Percentiles rank a stretch among this genome's conserved stretches.
phyloP scores from a whole-genome alignment of 2,113 vertebrate species.

The Corythornis cristatus region DNA sequence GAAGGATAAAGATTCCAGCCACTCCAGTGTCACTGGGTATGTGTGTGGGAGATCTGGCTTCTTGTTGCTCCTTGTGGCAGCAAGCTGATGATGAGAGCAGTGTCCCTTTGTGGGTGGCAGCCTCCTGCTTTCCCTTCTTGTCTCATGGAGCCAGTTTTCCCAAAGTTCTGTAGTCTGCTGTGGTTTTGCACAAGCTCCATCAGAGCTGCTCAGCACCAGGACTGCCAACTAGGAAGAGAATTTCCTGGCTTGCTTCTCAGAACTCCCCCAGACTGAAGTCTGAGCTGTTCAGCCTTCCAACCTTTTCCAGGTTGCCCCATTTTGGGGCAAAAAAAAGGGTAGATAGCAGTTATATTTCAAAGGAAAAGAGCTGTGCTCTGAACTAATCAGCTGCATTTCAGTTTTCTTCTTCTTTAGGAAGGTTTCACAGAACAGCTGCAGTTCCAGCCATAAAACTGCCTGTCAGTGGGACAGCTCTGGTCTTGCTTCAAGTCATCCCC shows the following conservation, averaged over 20 bases:
- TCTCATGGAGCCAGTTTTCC: background rate
- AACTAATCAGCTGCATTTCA: background rate
- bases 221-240: background rate
- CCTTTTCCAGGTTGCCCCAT: background rate
- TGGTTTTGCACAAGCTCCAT: accelerated
- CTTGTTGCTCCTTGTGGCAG: background rate
- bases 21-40: background rate
- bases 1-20: background rate
- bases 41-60: background rate
- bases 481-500: background rate
- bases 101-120: background rate
- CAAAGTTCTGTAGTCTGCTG: background rate
- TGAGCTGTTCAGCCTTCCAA: background rate
- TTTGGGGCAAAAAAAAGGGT: background rate
- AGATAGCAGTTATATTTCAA: background rate
- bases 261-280: background rate
- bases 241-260: background rate
- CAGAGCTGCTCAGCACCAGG: background rate
- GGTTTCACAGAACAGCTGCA: background rate
- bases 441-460: background rate
- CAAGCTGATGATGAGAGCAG: background rate
- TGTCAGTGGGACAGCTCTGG: background rate
- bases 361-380: background rate
- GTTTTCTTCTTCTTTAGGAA: background rate
- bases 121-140: background rate